A percentile compares a stretch with the other conserved stretches of the same genome.
phyloP scores from a whole-genome alignment of 2,113 vertebrate species.

The Grallaria varia region DNA sequence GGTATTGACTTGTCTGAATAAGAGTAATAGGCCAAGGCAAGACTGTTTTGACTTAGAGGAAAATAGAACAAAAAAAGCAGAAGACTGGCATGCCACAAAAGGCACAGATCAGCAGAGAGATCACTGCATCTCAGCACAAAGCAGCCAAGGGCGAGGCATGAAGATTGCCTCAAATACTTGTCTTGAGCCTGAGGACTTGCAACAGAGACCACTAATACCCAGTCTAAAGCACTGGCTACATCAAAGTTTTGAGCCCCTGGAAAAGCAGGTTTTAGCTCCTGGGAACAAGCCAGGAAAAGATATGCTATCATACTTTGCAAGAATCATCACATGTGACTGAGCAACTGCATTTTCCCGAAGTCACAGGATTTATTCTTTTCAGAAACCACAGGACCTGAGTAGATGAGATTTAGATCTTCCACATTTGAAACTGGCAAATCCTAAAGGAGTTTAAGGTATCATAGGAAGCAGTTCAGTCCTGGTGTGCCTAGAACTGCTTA shows the following conservation, averaged over 20 bases:
- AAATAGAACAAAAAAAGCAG: background rate
- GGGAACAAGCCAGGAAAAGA: background rate
- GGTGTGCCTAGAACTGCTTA: background rate
- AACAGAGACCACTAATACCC: background rate
- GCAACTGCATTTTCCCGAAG: background rate
- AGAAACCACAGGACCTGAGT: background rate
- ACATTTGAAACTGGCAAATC: background rate
- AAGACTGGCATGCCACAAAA: background rate
- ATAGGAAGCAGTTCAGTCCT: background rate
- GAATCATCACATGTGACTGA: background rate
- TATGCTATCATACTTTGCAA: rapidly evolving
- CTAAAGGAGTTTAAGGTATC: background rate
- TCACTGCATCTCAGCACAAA: rapidly evolving
- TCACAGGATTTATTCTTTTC: background rate
- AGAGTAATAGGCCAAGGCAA: background rate
- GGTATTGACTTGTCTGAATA: background rate
- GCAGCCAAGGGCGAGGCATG: background rate
- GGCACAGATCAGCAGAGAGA: background rate
- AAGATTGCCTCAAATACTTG: background rate
- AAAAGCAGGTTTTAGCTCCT: background rate
- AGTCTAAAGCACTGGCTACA: background rate
- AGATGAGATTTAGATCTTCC: background rate
- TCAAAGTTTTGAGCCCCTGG: background rate
- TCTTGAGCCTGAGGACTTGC: background rate
- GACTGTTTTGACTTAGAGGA: background rate